These are phyloP conservation scores for Pan troglodytes DNA, from an alignment of 2,113 vertebrate genomes.

Conservation along the genomic window NHGRI_mPanTro3-v2.1_pri NC_086015.1:87492001-87492500, in stretches of 20 bases:
- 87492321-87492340: neutral
- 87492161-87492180: neutral
- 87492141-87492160: neutral
- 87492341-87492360: neutral
- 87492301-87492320: neutral
- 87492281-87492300: neutral
- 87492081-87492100: neutral
- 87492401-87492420: neutral
- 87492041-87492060: neutral
- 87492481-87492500: neutral
- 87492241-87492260: neutral
- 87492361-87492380: neutral
- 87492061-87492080: neutral
- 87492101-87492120: neutral
- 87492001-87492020: neutral
- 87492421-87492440: neutral
- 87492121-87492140: neutral
- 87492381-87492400: neutral
- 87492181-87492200: neutral
- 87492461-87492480: neutral
- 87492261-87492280: neutral
- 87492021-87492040: neutral
- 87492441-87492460: neutral
- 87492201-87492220: neutral
- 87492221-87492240: neutral